A percentile compares a stretch with the other conserved stretches of the same genome.
Evolutionary conservation across 2,113 vertebrate species (phyloP).

Genomic region (Castor canadensis): DNA sequence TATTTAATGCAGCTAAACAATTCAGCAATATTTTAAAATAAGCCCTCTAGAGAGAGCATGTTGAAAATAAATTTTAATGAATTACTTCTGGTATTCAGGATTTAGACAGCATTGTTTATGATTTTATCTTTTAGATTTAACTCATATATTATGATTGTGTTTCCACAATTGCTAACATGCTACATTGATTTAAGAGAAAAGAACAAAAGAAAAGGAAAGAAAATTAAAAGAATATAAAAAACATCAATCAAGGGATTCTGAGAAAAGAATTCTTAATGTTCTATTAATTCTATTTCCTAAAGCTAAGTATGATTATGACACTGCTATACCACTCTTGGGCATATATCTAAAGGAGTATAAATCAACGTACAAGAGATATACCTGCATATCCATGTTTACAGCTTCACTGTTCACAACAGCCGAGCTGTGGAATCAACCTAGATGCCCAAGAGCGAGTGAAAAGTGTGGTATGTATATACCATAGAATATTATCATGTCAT

Average conservation of each 20-base stretch:
- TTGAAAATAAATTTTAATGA: background rate
- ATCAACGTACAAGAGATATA: too few relatives aligned
- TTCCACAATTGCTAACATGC: background rate
- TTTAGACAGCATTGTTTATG: background rate
- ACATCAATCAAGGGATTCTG: background rate
- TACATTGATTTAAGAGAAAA: background rate
- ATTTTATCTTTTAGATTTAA: slow-evolving; percentile 19
- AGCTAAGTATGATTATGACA: too few relatives aligned
- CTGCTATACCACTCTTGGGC: too few relatives aligned
- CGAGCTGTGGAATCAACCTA: too few relatives aligned
- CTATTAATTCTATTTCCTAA: background rate
- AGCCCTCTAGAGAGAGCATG: background rate
- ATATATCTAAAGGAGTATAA: too few relatives aligned
- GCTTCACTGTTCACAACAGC: too few relatives aligned
- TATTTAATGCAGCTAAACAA: background rate
- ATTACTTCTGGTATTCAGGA: background rate
- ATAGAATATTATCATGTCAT: too few relatives aligned
- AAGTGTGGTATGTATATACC: too few relatives aligned
- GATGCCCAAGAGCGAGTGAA: too few relatives aligned
- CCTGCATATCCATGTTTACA: too few relatives aligned
- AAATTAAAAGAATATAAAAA: background rate
- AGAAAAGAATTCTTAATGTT: background rate
- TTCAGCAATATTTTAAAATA: background rate
- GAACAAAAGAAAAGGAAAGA: background rate
- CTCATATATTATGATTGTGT: too few relatives aligned